Base-by-base conservation (phyloP, 1,140 invertebrate genomes). In the Hesperophylax magnus region DNA sequence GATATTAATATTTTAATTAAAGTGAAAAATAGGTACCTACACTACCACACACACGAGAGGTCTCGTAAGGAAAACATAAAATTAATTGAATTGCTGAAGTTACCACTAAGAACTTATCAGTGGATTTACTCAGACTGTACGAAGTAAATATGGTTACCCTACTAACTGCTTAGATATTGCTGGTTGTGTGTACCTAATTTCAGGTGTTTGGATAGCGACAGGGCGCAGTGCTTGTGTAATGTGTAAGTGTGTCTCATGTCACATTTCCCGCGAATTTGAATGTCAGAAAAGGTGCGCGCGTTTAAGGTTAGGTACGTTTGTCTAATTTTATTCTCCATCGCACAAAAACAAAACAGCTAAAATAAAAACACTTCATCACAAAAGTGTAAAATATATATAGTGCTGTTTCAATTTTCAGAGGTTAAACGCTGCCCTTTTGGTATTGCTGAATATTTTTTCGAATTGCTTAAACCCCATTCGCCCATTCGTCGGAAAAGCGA, bases 211-310 rank as follows among this genome's bases (percentile, higher is more conserved):
- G 52, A 8, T 27, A 20, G 22, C 53, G 6, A 20, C n/a, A 52
- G 17, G 17, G 27, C 60, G 20, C 60, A 24, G 60, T 15, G 24
- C 60, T 61, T 61, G 31, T 31, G 52, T 72, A 75, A 75, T 61
- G 17, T 34, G 71, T 74, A 76, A 34, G 17, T 34, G 71, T 74
- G 61, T 18, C 22, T 76, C 72, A 34, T 9, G 72, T 47, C 72
- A 76, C 72, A 61, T 76, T 76, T 76, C 72, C 72, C 72, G 72
- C 72, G 24, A 60, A 76, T 76, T 76, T 76, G 54, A 76, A 76
- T 76, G 72, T 58, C 72, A 76, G 31, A 76, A 76, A 60, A 60
- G 15, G 54, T 76, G 27, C 56, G 56, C 56, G 39, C 15, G 20
- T 61, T 76, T 76, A 27, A 76, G 72, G 72, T 76, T 76, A 61